Conservation (phyloP, 1,140 invertebrate genomes). For the Dendrolimus punctatus region DNA sequence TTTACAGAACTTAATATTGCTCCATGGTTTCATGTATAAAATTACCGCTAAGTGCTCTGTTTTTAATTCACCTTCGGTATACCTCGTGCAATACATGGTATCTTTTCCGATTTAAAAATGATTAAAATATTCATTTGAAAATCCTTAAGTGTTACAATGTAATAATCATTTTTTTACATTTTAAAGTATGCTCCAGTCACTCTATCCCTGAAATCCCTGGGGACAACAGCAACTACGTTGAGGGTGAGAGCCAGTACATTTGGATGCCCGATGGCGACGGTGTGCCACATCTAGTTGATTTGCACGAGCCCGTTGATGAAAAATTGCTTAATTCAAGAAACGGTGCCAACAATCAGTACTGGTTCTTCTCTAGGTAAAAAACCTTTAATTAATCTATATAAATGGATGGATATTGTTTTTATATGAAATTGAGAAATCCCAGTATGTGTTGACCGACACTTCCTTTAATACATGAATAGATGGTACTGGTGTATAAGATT, state of each 20-base stretch:
- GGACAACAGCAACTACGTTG: constrained; percentile 52
- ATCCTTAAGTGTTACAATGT: neutral
- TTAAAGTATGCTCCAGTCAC: constrained; percentile 29
- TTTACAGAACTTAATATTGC: no score
- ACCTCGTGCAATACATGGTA: no score
- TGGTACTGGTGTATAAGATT: no score
- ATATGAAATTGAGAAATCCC: no score
- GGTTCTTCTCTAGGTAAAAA: constrained; percentile 45
- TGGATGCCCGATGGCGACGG: constrained; percentile 50
- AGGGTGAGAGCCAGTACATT: constrained; percentile 44
- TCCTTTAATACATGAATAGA: no score
- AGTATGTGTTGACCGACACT: no score
- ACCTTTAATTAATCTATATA: no score
- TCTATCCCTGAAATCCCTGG: constrained; percentile 29
- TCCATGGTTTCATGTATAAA: no score
- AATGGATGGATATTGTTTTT: no score
- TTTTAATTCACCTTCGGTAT: no score
- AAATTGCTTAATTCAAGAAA: constrained; percentile 19
- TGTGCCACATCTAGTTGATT: constrained; percentile 32
- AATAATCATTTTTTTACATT: constrained; percentile 1
- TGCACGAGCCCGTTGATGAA: constrained; percentile 28
- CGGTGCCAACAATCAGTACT: constrained; percentile 41
- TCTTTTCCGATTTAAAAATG: neutral
- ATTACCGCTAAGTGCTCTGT: no score
- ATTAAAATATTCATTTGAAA: neutral